Base-by-base conservation (phyloP, 2,113 vertebrate genomes). In the Herpetotheres cachinnans region DNA sequence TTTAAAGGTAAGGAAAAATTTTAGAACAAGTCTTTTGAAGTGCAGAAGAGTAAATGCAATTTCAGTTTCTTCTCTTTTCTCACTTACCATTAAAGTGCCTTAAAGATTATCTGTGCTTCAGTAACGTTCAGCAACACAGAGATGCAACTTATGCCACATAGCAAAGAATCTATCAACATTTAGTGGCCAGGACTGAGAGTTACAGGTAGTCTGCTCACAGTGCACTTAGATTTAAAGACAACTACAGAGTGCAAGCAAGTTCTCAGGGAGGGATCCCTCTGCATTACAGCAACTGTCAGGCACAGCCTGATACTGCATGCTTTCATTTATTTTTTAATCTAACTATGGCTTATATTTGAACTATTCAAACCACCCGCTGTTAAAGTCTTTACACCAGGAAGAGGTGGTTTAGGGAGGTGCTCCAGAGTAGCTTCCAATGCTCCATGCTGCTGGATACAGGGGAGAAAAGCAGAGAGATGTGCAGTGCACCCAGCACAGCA, bases 21-120 rank as follows among this genome's bases (percentile, higher is more conserved):
- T 32, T 76, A 95, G 76, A 91, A 71, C 73, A 24, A 82, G 82
- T 84, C 89, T 94, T 97, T 93, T 93, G 91, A 95, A 97, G 42
- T 90, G 76, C 63, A 83, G 93, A 66, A 83, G 34, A 95, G 44
- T 36, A 95, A 74, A 88, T 16, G 63, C 15, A 88, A 65, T 83
- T 97, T 61, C 49, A 20, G 27, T 62, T 62, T 34, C 7, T 55
- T 84, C 89, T 93, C 87, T 66, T 84, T 86, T 38, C 49, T 70
- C 32, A 3, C 32, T 79, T 38, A 46, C 62, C 49, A 69, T 76
- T 76, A 25, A 90, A 80, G 82, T 72, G 7, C 58, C 36, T 72
- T 72, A 29, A 59, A 69, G 44, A 55, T 65, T 52, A 40, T 61
- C 70, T 78, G 80, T 42, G n/a, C n/a, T 74, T 90, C 56, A 72